A percentile compares a stretch with the other conserved stretches of the same genome.
Conservation (phyloP, 2,797 vertebrate species). For the Rhynchotus rufescens region DNA sequence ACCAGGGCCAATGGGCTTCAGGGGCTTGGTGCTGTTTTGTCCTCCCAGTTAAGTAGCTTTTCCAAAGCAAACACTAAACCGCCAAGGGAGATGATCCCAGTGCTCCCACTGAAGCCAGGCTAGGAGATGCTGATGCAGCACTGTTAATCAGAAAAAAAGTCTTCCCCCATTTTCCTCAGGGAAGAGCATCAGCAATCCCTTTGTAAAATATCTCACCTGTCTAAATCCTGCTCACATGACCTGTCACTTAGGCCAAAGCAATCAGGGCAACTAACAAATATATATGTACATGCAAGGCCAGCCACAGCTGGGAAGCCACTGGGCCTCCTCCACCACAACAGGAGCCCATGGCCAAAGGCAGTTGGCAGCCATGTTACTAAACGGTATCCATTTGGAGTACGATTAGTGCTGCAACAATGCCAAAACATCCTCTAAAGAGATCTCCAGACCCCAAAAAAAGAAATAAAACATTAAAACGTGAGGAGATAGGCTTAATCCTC, state of each 20-base stretch:
- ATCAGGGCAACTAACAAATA: not conserved
- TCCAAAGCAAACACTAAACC: not conserved
- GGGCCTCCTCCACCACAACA: too few species aligned
- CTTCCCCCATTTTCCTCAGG: too few species aligned
- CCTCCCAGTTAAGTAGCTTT: not conserved
- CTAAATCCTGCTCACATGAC: not conserved
- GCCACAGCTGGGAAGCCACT: fast-evolving
- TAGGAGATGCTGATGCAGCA: not conserved
- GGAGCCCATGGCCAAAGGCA: not conserved
- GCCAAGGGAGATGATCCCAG: not conserved
- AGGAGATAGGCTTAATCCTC: not conserved
- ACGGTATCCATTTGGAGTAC: fast-evolving
- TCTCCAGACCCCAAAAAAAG: not conserved
- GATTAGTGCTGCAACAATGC: not conserved
- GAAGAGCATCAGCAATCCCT: too few species aligned
- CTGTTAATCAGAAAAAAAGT: not conserved
- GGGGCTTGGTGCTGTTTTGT: not conserved
- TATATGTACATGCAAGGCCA: not conserved
- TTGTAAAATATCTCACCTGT: not conserved
- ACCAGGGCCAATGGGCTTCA: not conserved
- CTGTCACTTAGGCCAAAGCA: not conserved
- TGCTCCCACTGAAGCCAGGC: not conserved
- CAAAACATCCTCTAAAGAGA: not conserved
- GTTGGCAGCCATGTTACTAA: not conserved
- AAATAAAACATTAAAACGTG: not conserved